Evolutionary conservation across 2,113 vertebrate species (phyloP).

Genomic region (Bombycilla garrulus): DNA sequence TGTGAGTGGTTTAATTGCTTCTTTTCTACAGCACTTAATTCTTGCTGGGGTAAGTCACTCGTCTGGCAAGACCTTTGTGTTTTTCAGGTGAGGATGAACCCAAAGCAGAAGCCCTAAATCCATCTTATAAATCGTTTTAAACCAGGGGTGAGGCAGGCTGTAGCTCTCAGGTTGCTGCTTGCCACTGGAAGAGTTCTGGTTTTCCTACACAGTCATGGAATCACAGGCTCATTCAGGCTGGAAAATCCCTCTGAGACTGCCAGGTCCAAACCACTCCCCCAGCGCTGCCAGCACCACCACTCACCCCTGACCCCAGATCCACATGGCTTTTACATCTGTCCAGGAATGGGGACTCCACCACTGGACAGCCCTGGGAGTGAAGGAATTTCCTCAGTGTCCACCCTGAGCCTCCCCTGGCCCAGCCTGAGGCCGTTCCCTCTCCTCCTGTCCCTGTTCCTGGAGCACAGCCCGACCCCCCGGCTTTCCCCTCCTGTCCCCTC

Average conservation of each 20-base stretch:
- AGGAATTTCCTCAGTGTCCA: background rate
- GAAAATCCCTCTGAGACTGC: background rate
- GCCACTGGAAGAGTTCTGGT: background rate
- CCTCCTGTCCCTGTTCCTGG: background rate
- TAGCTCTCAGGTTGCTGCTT: background rate
- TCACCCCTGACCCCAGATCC: background rate
- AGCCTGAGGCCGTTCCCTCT: background rate
- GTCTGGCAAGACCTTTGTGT: background rate
- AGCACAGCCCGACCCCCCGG: background rate
- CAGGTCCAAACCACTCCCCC: background rate
- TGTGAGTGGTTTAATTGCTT: background rate
- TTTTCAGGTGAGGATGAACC: background rate
- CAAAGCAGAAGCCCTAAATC: background rate
- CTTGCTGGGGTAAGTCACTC: background rate
- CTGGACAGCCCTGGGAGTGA: background rate
- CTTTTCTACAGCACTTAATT: background rate
- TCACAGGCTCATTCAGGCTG: background rate
- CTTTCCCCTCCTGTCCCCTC: background rate
- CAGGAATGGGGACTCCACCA: background rate
- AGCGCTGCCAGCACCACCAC: background rate
- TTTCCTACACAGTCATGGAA: background rate
- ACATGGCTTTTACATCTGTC: background rate
- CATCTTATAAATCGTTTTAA: background rate
- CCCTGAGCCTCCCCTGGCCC: rapidly evolving
- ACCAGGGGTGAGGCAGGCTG: background rate